Conservation (phyloP, 2,888 invertebrate genomes). For the Drosophila borborema region DNA sequence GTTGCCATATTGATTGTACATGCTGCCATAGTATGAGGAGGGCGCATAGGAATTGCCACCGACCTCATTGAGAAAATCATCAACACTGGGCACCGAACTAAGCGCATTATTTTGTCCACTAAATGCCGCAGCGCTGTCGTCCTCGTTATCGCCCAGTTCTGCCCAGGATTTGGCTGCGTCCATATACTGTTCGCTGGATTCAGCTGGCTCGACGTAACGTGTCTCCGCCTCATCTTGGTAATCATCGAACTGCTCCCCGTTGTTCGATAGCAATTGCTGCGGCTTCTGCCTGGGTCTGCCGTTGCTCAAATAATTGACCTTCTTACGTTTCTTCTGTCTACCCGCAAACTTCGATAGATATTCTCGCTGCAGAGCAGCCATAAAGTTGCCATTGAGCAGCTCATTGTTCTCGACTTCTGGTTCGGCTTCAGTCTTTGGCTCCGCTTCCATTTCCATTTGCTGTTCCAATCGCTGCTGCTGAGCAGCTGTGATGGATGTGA, state of each 20-base stretch:
- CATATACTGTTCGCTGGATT: conserved; percentile 10
- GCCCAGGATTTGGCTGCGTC: conserved; percentile 9
- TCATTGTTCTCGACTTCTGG: conserved; percentile 58
- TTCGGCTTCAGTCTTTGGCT: conserved; percentile 17
- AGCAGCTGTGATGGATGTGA: conserved; percentile 55
- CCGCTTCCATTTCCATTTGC: conserved; percentile 10
- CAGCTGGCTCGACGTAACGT: conserved; percentile 12
- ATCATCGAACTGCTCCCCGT: conserved; percentile 58
- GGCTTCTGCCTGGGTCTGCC: background rate
- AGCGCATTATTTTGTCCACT: conserved; percentile 62
- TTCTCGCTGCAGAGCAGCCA: conserved; percentile 76
- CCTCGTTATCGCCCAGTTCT: conserved; percentile 13
- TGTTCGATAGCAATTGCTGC: conserved; percentile 14
- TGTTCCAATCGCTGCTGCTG: conserved; percentile 28
- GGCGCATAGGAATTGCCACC: conserved; percentile 25
- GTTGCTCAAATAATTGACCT: conserved; percentile 6
- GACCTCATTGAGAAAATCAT: conserved; percentile 53
- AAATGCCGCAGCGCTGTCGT: conserved; percentile 65
- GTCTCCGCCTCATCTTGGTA: conserved; percentile 40
- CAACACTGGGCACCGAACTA: conserved; percentile 52
- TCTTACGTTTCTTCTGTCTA: conserved; percentile 61
- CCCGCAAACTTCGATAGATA: conserved; percentile 63
- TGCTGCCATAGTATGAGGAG: conserved; percentile 25
- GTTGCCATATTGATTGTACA: conserved; percentile 55
- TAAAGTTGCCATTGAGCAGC: conserved; percentile 71